Percentiles rank a stretch among this genome's conserved stretches.
phyloP scores from a whole-genome alignment of 2,113 vertebrate species.

The Notiomystis cincta region DNA sequence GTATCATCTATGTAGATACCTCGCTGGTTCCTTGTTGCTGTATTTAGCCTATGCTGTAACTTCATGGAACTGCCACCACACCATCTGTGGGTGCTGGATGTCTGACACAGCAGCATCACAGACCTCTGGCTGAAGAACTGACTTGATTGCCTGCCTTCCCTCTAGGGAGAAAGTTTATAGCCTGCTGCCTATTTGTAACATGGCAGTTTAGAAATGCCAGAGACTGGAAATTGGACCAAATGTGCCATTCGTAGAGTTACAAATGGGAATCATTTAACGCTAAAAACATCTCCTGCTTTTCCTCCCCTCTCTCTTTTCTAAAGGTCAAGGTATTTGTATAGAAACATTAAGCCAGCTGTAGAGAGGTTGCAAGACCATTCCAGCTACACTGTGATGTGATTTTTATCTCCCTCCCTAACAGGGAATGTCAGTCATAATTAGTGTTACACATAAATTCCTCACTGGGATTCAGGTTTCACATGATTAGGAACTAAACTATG shows the following conservation, averaged over 20 bases:
- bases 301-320: neutral
- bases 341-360: constrained; percentile 48
- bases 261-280: constrained; percentile 46
- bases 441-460: neutral
- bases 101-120: neutral
- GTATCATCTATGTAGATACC: neutral
- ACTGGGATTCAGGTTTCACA: neutral
- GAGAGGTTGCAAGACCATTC: constrained; percentile 35
- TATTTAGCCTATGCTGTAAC: neutral
- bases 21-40: neutral
- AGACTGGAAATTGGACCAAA: constrained; percentile 26
- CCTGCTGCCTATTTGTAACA: constrained; percentile 3
- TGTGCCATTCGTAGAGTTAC: constrained; percentile 30
- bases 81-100: accelerated
- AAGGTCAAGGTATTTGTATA: constrained; percentile 56
- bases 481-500: constrained; percentile 3
- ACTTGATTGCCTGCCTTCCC: neutral
- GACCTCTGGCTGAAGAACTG: neutral
- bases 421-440: constrained; percentile 51
- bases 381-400: neutral
- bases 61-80: neutral
- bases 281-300: constrained; percentile 7
- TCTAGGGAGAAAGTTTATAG: neutral
- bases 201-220: constrained; percentile 43
- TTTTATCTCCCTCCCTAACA: constrained; percentile 34